A percentile compares a stretch with the other conserved stretches of the same genome.
phyloP scores from a whole-genome alignment of 2,797 vertebrate genomes.

The Acropternis orthonyx region DNA sequence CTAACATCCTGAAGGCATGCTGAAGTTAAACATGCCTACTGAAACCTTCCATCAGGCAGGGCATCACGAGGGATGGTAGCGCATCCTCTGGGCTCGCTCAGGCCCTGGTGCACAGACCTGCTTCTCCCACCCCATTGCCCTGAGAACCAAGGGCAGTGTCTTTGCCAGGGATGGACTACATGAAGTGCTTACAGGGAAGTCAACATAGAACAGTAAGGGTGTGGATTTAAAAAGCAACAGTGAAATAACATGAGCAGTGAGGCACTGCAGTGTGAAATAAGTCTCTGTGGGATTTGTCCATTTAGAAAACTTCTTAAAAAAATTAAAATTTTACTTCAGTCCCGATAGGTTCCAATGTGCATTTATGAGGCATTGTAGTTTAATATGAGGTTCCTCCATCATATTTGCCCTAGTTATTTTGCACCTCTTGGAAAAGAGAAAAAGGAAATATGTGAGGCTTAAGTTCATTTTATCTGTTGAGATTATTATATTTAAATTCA shows the following conservation, averaged over 20 bases:
- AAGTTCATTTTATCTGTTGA: not conserved
- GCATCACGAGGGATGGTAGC: rapidly evolving
- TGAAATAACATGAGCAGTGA: not conserved
- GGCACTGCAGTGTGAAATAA: not conserved
- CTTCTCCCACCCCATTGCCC: not conserved
- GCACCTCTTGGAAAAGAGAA: not conserved
- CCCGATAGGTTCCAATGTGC: not conserved
- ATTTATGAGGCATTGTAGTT: not conserved
- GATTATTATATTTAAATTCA: not conserved
- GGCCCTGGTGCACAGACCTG: rapidly evolving
- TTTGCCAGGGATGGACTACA: not conserved
- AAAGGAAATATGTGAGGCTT: not conserved
- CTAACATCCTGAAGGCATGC: not conserved
- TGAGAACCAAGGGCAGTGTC: not conserved
- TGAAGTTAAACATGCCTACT: not conserved
- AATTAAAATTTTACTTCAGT: not conserved
- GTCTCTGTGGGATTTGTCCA: not conserved
- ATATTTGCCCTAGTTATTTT: not conserved
- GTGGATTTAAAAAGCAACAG: not conserved
- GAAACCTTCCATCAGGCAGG: not conserved
- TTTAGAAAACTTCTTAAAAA: not conserved
- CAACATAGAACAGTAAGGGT: not conserved
- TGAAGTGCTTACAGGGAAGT: not conserved
- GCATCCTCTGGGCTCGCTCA: not conserved
- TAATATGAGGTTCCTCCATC: not conserved